Evolutionary conservation across 2,888 invertebrate species (phyloP), one percentile per base, ranked within the genome.

Genomic region (Autographa pulchrina): DNA sequence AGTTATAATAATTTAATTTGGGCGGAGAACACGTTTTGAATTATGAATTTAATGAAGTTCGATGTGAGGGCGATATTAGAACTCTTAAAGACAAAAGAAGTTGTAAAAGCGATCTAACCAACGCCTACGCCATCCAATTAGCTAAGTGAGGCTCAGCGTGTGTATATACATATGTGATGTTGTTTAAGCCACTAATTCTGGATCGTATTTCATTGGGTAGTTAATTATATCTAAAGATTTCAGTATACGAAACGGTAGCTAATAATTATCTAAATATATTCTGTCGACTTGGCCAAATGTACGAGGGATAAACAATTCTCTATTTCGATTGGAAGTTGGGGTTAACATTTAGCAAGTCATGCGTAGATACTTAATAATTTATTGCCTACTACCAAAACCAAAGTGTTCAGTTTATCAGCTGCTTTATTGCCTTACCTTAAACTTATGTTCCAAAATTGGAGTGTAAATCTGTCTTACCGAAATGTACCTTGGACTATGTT

Each of bases 1-100:
- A 75, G 20, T 63, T 58, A 70, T 79, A 68, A 80, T 71, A 71
- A 68, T 65, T 68, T 71, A 71, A 68, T 65, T 68, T 62, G 16
- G 62, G 62, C 18, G 18, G 9, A 61, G 66, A 48, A 62, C 67
- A 58, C 52, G 67, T 70, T 69, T 60, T 20, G 56, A 68, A 69
- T 75, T 65, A 59, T 60, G 52, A 70, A 67, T 70, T 78, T 62
- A 38, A 43, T 20, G 41, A 68, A 43, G 48, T 72, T 78, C 52
- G 64, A 68, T 64, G 68, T 60, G 41, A 18, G 54, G 65, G 65
- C 48, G 56, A 54, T 70, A 54, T 70, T 43, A 58, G 62, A 68
- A 70, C 62, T 66, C 38, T 68, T 63, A 18, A 54, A 72, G 56
- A 73, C 68, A 72, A 81, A 73, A 56, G 48, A 54, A 61, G 38